Conservation (phyloP, 2,888 invertebrate species). For the Tipula confusa region DNA sequence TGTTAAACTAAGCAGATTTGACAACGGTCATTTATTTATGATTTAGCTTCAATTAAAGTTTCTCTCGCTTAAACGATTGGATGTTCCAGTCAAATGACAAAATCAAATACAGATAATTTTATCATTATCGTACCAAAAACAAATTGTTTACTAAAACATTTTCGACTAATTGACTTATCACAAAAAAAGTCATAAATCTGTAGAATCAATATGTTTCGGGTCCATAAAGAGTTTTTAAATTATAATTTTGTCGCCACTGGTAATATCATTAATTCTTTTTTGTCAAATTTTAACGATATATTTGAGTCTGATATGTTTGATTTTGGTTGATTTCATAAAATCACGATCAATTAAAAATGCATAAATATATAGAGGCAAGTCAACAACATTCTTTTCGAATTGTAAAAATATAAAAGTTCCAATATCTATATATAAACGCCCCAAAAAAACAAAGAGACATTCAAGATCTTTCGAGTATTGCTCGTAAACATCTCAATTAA, state of each 20-base stretch:
- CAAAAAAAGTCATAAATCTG: no score
- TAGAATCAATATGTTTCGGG: not conserved
- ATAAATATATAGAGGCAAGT: not conserved
- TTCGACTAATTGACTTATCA: no score
- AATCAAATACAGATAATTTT: no score
- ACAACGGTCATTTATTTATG: no score
- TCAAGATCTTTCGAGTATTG: not conserved
- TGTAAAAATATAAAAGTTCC: not conserved
- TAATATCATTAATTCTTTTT: not conserved
- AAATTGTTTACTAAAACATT: no score
- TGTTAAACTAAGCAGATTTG: no score
- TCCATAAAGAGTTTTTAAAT: not conserved
- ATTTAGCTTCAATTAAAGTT: no score
- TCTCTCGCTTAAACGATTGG: no score
- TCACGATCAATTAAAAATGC: not conserved
- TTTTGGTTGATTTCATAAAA: not conserved
- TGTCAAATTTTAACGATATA: not conserved
- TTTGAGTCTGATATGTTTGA: not conserved
- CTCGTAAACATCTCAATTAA: not conserved
- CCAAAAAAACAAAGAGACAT: not conserved
- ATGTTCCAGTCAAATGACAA: no score
- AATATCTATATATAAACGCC: not conserved
- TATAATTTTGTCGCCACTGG: not conserved
- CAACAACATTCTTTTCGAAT: not conserved
- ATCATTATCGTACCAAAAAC: no score